phyloP scores from a whole-genome alignment of 2,888 invertebrate species.

The Leistus spinibarbis region DNA sequence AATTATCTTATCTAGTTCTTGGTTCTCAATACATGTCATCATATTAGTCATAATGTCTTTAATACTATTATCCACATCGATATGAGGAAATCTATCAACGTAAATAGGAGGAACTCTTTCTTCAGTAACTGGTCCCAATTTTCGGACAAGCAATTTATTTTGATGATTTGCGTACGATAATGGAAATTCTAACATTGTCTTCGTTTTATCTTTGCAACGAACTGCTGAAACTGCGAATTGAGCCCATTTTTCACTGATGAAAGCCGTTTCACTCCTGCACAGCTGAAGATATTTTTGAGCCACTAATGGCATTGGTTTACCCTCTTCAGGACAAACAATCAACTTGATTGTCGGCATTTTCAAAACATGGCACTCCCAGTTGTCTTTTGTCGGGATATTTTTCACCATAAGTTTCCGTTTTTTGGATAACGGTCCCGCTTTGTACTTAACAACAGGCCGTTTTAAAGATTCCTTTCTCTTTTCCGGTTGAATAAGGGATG shows the following conservation, averaged over 20 bases:
- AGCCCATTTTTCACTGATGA: slow-evolving; percentile 60
- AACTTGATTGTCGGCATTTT: slow-evolving; percentile 61
- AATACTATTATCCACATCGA: slow-evolving; percentile 45
- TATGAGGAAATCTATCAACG: not conserved
- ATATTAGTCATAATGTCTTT: slow-evolving; percentile 60
- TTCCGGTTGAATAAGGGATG: not conserved
- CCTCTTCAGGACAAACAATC: slow-evolving; percentile 59
- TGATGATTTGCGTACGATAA: slow-evolving; percentile 66
- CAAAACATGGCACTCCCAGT: slow-evolving; percentile 59
- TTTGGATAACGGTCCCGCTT: slow-evolving; percentile 63
- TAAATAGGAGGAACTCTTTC: not conserved
- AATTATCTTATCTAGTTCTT: slow-evolving; percentile 63
- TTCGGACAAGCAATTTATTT: slow-evolving; percentile 61
- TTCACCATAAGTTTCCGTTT: slow-evolving; percentile 60
- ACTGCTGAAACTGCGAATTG: slow-evolving; percentile 64
- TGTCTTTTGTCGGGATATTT: slow-evolving; percentile 57
- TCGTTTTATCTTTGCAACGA: slow-evolving; percentile 51
- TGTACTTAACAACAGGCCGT: slow-evolving; percentile 59
- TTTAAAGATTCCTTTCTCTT: slow-evolving; percentile 51
- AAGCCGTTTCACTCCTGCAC: slow-evolving; percentile 54
- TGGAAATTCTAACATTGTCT: slow-evolving; percentile 60
- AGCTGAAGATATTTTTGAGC: slow-evolving; percentile 57
- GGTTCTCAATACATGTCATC: slow-evolving; percentile 66
- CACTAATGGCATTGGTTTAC: slow-evolving; percentile 58
- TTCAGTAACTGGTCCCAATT: not conserved